Evolutionary conservation across 2,113 vertebrate genomes (phyloP).

Genomic region (Pluvianellus socialis): DNA sequence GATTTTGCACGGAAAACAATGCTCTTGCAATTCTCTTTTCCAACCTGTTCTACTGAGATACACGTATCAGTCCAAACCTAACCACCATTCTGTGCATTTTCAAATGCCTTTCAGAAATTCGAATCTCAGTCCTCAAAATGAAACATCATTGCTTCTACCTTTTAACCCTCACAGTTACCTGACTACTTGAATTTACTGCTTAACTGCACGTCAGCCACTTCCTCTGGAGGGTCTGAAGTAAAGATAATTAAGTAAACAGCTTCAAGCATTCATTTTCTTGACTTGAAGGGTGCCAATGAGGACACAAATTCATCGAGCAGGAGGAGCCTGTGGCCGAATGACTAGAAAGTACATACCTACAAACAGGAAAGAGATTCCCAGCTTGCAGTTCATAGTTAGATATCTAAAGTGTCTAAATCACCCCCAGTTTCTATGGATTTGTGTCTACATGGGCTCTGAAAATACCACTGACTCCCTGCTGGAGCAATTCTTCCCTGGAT

Average conservation of each 20-base stretch:
- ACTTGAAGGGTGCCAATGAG: background rate
- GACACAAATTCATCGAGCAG: background rate
- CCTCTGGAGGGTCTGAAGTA: too few relatives aligned
- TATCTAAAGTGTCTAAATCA: background rate
- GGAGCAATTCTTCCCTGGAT: background rate
- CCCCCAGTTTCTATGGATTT: background rate
- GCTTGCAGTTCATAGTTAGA: background rate
- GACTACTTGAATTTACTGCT: background rate
- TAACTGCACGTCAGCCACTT: background rate
- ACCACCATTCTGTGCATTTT: background rate
- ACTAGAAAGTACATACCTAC: background rate
- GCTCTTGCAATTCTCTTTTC: background rate
- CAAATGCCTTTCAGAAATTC: background rate
- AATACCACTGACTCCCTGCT: background rate
- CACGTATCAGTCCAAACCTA: background rate
- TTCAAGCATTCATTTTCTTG: background rate
- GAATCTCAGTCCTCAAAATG: background rate
- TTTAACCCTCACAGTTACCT: background rate
- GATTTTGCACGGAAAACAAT: background rate
- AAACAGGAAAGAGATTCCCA: background rate
- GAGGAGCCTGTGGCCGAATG: background rate
- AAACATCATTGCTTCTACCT: background rate
- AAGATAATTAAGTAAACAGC: background rate
- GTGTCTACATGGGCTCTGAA: background rate
- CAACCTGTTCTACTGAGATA: background rate